phyloP scores from a whole-genome alignment of 2,113 vertebrate genomes.

The Chloropsis cyanopogon region DNA sequence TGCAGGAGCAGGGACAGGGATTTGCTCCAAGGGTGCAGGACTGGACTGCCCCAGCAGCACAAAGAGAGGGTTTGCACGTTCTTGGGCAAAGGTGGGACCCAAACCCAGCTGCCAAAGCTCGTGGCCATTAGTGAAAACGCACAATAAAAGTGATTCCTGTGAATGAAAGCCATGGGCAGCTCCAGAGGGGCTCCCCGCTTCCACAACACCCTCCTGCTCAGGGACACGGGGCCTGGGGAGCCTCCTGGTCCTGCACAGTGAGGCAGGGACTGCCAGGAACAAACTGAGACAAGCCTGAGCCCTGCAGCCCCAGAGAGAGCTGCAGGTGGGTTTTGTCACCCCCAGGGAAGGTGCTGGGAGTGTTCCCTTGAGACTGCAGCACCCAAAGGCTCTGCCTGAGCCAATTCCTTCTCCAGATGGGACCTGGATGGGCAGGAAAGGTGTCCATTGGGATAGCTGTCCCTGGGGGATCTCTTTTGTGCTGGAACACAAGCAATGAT shows the following conservation, averaged over 20 bases:
- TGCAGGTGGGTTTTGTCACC: background rate
- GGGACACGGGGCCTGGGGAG: accelerated
- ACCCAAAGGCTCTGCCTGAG: background rate
- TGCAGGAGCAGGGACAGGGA: background rate
- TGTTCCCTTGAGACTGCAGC: background rate
- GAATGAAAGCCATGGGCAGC: background rate
- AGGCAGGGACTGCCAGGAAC: background rate
- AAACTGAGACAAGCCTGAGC: background rate
- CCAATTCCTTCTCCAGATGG: background rate
- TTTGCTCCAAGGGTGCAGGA: background rate
- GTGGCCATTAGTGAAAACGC: background rate
- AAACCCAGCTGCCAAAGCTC: background rate
- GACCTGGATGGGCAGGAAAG: background rate
- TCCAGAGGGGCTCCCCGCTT: background rate
- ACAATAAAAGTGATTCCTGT: background rate
- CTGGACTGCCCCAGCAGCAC: background rate
- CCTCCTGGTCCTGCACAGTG: background rate
- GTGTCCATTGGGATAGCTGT: background rate
- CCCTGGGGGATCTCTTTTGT: background rate
- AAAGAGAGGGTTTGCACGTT: background rate
- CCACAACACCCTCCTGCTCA: background rate
- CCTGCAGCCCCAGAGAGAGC: background rate
- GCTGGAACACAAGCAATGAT: background rate
- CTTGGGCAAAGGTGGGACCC: background rate
- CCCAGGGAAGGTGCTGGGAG: background rate